These are phyloP conservation scores for Anoplius nigerrimus DNA, from an alignment of 2,888 invertebrate genomes.

Conservation along the genomic window DNA sequence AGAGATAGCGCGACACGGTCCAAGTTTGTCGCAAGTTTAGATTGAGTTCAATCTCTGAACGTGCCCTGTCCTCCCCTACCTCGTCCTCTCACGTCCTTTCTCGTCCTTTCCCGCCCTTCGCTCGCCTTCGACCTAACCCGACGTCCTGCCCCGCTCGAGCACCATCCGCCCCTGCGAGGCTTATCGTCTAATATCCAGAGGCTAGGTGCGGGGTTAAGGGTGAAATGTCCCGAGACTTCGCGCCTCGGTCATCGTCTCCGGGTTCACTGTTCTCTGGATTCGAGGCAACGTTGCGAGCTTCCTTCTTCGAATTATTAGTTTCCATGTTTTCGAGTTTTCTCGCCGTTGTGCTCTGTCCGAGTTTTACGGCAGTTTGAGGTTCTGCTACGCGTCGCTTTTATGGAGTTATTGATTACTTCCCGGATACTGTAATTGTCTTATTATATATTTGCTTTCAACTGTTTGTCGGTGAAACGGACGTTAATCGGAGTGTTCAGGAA, in stretches of 20 bases:
- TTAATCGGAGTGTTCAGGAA: no score
- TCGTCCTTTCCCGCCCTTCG: constrained; percentile 25
- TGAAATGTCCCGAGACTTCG: constrained; percentile 44
- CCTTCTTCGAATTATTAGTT: no score
- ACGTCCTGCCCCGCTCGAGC: constrained; percentile 3
- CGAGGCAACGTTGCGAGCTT: no score
- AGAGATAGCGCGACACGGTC: constrained; percentile 54
- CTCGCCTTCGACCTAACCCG: constrained; percentile 22
- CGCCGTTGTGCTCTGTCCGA: no score
- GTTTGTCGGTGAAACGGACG: no score
- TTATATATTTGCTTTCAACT: no score
- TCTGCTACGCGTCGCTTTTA: no score
- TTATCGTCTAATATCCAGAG: constrained; percentile 63
- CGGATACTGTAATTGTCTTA: no score
- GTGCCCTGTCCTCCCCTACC: constrained; percentile 26
- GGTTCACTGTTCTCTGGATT: no score
- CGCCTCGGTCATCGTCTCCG: constrained; percentile 15
- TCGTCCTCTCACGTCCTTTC: constrained; percentile 23
- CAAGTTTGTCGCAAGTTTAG: constrained; percentile 67
- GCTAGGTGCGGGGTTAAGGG: constrained; percentile 8
- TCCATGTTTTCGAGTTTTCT: no score
- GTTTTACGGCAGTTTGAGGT: no score
- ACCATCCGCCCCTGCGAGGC: constrained; percentile 29
- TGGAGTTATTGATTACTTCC: no score
- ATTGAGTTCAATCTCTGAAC: constrained; percentile 64